Evolutionary conservation across 1,140 invertebrate species (phyloP).

Genomic region (Thaumetopoea pityocampa): DNA sequence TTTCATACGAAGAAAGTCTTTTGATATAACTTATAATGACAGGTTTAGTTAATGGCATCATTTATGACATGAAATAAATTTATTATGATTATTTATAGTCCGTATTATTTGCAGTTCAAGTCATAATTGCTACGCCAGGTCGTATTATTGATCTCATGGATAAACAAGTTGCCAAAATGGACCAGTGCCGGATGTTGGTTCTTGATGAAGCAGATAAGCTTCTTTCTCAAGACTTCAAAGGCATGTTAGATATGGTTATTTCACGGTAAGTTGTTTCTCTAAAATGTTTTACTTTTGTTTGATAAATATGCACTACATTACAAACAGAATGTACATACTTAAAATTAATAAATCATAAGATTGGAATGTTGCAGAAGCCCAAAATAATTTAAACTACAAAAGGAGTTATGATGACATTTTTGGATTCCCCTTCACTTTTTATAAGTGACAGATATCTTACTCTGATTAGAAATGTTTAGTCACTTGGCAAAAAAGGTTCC

Average conservation of each 20-base stretch:
- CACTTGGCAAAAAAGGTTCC: too few relatives aligned
- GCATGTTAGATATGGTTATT: constrained; percentile 98
- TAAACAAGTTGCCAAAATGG: constrained; percentile 97
- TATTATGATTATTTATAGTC: neutral
- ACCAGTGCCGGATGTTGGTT: constrained; percentile 97
- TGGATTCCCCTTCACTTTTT: constrained; percentile 73
- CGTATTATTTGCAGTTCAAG: constrained; percentile 87
- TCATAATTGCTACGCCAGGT: constrained; percentile 99
- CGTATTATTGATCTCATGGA: constrained; percentile 99
- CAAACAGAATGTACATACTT: too few relatives aligned
- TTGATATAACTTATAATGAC: neutral
- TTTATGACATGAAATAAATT: too few relatives aligned
- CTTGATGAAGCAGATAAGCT: constrained; percentile 99
- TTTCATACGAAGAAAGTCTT: too few relatives aligned
- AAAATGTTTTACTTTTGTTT: neutral
- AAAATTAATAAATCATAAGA: too few relatives aligned
- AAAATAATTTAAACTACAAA: too few relatives aligned
- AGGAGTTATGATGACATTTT: constrained; percentile 70
- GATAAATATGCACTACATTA: too few relatives aligned
- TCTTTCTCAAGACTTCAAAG: constrained; percentile 99
- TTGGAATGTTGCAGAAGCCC: too few relatives aligned
- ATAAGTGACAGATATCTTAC: constrained; percentile 63
- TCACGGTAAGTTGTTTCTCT: constrained; percentile 75
- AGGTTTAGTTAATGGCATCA: constrained; percentile 6
- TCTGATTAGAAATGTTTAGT: constrained; percentile 26